Conservation (phyloP, 2,113 vertebrate genomes). For the Catharus bicknelli region DNA sequence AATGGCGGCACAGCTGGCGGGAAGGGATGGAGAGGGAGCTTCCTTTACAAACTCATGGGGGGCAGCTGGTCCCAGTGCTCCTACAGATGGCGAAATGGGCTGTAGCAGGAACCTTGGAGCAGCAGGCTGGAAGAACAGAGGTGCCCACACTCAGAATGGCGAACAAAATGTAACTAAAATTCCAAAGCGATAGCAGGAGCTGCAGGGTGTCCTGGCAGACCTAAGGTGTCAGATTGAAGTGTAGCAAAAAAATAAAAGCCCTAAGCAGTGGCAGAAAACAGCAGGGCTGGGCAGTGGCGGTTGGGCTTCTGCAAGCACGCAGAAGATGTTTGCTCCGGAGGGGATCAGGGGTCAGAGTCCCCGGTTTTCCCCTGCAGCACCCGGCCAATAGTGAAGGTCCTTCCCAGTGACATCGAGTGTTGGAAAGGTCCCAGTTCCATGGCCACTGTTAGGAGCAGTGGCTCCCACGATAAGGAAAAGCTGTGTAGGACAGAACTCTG, state of each 20-base stretch:
- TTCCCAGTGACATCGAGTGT: not conserved
- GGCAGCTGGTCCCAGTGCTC: rapidly evolving
- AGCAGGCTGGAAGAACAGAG: not conserved
- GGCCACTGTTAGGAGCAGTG: rapidly evolving
- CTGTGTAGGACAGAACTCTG: not conserved
- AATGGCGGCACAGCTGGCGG: rapidly evolving
- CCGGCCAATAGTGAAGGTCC: too few species aligned
- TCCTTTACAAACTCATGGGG: rapidly evolving
- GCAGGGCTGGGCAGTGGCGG: rapidly evolving
- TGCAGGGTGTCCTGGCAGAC: rapidly evolving
- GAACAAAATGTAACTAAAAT: not conserved
- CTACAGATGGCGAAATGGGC: rapidly evolving
- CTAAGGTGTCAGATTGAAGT: not conserved
- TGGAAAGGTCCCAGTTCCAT: not conserved
- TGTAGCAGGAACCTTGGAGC: not conserved
- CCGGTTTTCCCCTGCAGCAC: rapidly evolving
- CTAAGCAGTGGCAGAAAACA: not conserved
- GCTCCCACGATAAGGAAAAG: not conserved
- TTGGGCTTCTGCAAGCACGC: rapidly evolving
- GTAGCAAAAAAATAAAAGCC: not conserved
- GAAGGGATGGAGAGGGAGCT: not conserved
- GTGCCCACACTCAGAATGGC: rapidly evolving
- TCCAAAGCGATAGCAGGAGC: rapidly evolving
- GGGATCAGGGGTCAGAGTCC: too few species aligned
- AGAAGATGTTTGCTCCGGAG: too few species aligned